Evolutionary conservation across 2,797 vertebrate species (phyloP).

Genomic region (Oreochromis grahami): DNA sequence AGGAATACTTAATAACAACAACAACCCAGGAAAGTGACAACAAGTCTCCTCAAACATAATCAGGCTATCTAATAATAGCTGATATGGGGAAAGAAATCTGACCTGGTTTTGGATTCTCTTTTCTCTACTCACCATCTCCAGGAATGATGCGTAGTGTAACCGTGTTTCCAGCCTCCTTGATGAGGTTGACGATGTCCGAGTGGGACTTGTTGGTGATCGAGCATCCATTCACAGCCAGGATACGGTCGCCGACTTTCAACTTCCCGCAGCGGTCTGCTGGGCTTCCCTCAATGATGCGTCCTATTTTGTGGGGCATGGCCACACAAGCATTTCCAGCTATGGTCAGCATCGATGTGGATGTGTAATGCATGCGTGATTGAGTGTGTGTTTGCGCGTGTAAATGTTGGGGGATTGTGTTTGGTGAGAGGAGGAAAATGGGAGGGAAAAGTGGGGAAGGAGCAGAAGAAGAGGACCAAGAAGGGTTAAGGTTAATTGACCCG

Average conservation of each 20-base stretch:
- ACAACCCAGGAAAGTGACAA: neutral
- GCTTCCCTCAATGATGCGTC: constrained; percentile 99
- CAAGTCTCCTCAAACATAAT: neutral
- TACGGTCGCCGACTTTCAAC: constrained; percentile 98
- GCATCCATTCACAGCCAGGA: constrained; percentile 95
- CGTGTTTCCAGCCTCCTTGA: constrained; percentile 99
- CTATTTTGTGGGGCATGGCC: constrained; percentile 99
- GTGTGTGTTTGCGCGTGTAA: constrained; percentile 11
- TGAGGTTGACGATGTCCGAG: constrained; percentile 99
- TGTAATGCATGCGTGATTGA: constrained; percentile 44
- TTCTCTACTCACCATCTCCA: constrained; percentile 87
- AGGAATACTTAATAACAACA: neutral
- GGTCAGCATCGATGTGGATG: constrained; percentile 65
- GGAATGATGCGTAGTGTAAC: constrained; percentile 99
- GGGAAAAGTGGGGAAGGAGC: constrained; percentile 41
- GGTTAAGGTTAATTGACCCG: constrained; percentile 91
- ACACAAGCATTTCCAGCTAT: constrained; percentile 99
- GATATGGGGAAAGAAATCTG: neutral
- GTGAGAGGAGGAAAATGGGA: constrained; percentile 17
- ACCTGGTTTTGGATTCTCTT: neutral
- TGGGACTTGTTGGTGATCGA: constrained; percentile 99
- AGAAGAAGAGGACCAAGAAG: constrained; percentile 85
- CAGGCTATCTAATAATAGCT: neutral
- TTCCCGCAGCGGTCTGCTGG: constrained; percentile 99
- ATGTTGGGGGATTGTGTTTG: constrained; percentile 12